Evolutionary conservation across 2,113 vertebrate genomes (phyloP), one percentile per base, ranked within the genome.

Genomic region (Myodes glareolus): DNA sequence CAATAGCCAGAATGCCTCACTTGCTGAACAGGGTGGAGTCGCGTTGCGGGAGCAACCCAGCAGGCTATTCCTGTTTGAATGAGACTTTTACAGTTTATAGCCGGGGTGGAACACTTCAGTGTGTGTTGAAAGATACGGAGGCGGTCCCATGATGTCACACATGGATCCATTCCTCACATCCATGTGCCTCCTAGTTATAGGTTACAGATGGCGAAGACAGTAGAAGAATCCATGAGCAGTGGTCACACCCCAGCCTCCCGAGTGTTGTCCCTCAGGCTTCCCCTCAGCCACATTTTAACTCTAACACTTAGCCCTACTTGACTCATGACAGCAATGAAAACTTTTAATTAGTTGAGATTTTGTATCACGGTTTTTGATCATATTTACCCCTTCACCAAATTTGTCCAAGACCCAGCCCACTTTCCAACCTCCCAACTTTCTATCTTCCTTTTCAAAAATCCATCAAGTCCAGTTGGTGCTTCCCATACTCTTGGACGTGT

Each of bases 221-320:
- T 98, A 99, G 55, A 81, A 55, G 50, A 61, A 39, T 39, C 78
- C 99, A 7, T 98, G 99, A 95, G 99, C 99, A 97, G 99, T 99
- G 94, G 99, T 99, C 78, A 99, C 99, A 58, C 11, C 25, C 80
- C n/a, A 17, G 23, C 27, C 55, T 82, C 55, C 36, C 0, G 99
- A 99, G 95, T 99, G 99, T 97, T 99, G 99, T 94, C 99, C 99
- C 58, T 99, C 99, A 63, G 99, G 99, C 89, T 99, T 99, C 95
- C 99, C 99, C 67, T 99, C 99, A 0, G 99, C 99, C 92, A 99
- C 99, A 98, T 99, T 99, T 36, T 99, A 99, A 31, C 99, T 99
- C 58, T 99, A 99, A 88, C 99, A 99, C 98, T 98, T 99, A 52
- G 77, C 95, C 99, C 97, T 29, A 29, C 5, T 76, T 29, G 42